Conservation (phyloP, 2,888 invertebrate genomes). For the Hofmannophila pseudospretella region DNA sequence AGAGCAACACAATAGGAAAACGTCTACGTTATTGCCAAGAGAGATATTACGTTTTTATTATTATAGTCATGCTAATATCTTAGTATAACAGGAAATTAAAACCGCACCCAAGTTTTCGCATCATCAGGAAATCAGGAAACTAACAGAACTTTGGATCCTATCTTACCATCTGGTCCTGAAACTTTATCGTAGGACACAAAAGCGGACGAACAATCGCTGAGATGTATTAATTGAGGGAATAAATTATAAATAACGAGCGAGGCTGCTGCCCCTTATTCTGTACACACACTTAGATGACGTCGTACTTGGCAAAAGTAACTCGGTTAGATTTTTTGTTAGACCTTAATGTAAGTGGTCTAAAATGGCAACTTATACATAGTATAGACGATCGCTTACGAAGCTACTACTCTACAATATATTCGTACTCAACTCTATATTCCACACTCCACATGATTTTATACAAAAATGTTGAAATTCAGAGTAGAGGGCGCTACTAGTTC, state of each 20-base stretch:
- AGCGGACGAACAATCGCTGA: constrained; percentile 31
- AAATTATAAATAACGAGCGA: constrained; percentile 59
- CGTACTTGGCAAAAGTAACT: constrained; percentile 13
- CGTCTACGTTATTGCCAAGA: neutral
- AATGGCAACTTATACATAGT: too few species aligned
- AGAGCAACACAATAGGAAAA: constrained; percentile 2
- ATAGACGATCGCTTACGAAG: too few species aligned
- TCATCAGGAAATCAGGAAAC: constrained; percentile 9
- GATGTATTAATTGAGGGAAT: constrained; percentile 63
- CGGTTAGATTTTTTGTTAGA: too few species aligned
- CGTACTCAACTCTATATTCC: too few species aligned
- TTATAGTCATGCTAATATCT: constrained; percentile 4
- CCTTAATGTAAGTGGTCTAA: too few species aligned
- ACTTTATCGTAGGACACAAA: constrained; percentile 23
- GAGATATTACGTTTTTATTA: constrained; percentile 7
- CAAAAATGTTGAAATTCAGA: too few species aligned
- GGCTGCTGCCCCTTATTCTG: constrained; percentile 31
- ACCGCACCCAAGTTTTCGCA: constrained; percentile 5
- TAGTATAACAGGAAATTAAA: constrained; percentile 9
- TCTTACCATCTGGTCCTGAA: constrained; percentile 12
- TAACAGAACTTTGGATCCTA: constrained; percentile 4
- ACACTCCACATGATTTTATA: too few species aligned
- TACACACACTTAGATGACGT: constrained; percentile 20
- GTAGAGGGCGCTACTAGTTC: too few species aligned
- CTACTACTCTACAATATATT: too few species aligned